Base-by-base conservation (phyloP, 2,113 vertebrate genomes). In the Pogonocichla stellata region DNA sequence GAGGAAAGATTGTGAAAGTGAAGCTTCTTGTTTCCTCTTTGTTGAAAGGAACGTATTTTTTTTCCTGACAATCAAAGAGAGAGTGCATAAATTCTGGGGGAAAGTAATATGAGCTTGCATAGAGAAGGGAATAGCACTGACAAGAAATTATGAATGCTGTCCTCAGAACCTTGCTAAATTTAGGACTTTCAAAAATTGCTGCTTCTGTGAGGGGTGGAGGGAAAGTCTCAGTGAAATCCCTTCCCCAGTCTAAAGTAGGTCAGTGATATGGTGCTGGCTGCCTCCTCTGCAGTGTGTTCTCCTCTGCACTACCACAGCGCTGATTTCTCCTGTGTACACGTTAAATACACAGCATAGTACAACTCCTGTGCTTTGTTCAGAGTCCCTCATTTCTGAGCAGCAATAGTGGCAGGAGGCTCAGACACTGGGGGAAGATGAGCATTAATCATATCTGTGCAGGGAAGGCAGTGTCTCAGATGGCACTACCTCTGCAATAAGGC, bases 231-330 rank as follows among this genome's bases (percentile, higher is more conserved):
- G 25, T 66, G 77, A 69, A 95, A 93, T 92, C 28, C 60, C 80
- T 92, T 83, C 45, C 72, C 64, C 42, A 4, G 0, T 62, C 51
- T 45, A 54, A 96, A 96, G 88, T 94, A 93, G 88, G 95, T 93
- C 86, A 70, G 42, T 23, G 74, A 4, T 19, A 42, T n/a, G 33
- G 14, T 34, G 64, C 36, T 53, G 62, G 45, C 80, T 24, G 42
- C 25, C 75, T 84, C 40, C 66, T 65, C 54, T 58, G 71, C 62
- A 57, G 54, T 0, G 0, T 53, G 19, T 36, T 71, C 78, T 29
- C 31, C 28, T 29, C 65, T 31, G 42, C 58, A 3, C 66, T 29
- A 1, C 34, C 66, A 12, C 58, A 12, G 61, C 1, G 40, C 65
- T 26, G 56, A 60, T 92, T 50, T 36, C 94, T 95, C 94, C 79